Base-by-base conservation (phyloP, 2,888 invertebrate species). In the Uropetala carovei region DNA sequence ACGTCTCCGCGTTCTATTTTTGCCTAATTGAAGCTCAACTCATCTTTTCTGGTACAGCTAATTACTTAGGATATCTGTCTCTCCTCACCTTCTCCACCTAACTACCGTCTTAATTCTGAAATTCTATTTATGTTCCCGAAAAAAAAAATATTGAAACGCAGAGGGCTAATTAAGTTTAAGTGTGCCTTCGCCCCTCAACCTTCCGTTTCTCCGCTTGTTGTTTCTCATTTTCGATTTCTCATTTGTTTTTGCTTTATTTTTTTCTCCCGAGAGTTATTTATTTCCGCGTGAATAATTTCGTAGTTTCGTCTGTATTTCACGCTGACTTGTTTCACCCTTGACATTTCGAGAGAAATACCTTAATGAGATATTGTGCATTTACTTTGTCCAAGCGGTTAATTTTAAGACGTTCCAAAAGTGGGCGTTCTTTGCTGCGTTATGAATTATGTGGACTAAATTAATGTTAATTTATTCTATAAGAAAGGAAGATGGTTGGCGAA, bases 1-100 rank as follows among this genome's bases (percentile, higher is more conserved):
- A 22, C 75, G 75, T 75, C 75, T 27, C 22, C 75, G 75, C n/a
- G 68, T 75, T 75, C 75, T 75, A 75, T 75, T 75, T 75, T 75
- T 27, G 75, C 75, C 75, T 75, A 75, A 75, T 75, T 75, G 75
- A 75, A 75, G 75, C 27, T 27, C 22, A 27, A 27, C 22, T 75
- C 75, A 75, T 75, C 75, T 9, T 75, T 75, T 75, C 7, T 22
- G 75, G 75, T 75, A 75, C n/a, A 75, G 75, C 75, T 75, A 75
- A 75, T 75, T 75, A 75, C 75, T 22, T 27, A 4, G 75, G 75
- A 27, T 75, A 75, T 75, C 75, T 27, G 27, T 75, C 75, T 13
- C 11, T 75, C 75, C 27, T 5, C 75, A 75, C 75, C 75, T 75
- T 27, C 27, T 27, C 27, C 11, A 75, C 22, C 75, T 75, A 75